phyloP scores from a whole-genome alignment of 2,888 invertebrate species.

The Lepas anatifera region DNA sequence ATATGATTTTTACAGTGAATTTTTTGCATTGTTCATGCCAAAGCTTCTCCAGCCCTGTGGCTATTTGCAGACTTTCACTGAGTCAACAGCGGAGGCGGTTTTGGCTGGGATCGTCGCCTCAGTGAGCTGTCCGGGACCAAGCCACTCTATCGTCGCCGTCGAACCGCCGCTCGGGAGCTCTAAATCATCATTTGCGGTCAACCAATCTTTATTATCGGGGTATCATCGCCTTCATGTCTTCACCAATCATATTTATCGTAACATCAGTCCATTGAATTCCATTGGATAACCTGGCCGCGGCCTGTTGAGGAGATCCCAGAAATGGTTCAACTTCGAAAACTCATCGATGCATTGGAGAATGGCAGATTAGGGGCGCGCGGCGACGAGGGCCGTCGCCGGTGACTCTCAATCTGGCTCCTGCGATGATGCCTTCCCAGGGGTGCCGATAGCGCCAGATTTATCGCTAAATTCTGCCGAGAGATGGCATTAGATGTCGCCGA shows the following conservation, averaged over 20 bases:
- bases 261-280: constrained; percentile 9
- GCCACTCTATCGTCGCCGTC: background rate
- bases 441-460: background rate
- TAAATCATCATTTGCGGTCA: constrained; percentile 12
- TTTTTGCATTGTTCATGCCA: no score
- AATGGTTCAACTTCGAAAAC: background rate
- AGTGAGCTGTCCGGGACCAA: no score
- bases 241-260: constrained; percentile 11
- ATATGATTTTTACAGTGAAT: no score
- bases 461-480: constrained; percentile 3
- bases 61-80: no score
- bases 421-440: constrained; percentile 8
- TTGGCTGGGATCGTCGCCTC: no score
- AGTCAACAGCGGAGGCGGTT: no score
- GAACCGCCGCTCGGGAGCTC: background rate
- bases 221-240: constrained; percentile 1
- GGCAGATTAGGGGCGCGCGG: background rate
- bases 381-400: background rate
- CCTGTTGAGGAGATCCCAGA: background rate
- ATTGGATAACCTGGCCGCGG: constrained; percentile 1
- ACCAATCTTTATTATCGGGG: constrained; percentile 11
- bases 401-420: background rate
- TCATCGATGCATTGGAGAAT: constrained; percentile 2
- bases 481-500: background rate
- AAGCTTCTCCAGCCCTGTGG: no score